Evolutionary conservation across 2,888 invertebrate genomes (phyloP).

Genomic region (Gisinianus flammeolus): DNA sequence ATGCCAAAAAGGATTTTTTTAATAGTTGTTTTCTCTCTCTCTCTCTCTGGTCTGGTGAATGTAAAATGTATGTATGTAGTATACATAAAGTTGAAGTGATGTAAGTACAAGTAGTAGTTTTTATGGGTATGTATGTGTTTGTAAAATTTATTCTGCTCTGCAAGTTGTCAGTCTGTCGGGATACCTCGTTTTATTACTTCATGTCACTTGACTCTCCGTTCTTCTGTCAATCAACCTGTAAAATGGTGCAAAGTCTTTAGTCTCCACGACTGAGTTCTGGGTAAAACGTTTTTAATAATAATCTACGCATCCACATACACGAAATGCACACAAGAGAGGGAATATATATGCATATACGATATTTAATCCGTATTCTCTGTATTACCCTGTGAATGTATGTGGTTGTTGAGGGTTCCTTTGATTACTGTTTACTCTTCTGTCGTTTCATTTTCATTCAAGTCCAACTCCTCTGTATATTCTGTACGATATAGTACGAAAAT

Average conservation of each 20-base stretch:
- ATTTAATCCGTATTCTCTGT: not conserved
- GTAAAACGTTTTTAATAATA: not conserved
- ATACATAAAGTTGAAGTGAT: no score
- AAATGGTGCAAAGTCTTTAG: conserved; percentile 19
- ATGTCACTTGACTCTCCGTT: conserved; percentile 26
- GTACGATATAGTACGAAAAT: no score
- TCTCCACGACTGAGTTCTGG: not conserved
- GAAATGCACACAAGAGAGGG: no score
- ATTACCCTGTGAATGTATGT: not conserved
- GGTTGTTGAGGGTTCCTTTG: not conserved
- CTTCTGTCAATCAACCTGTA: conserved; percentile 28
- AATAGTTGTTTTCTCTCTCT: not conserved
- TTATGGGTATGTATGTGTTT: no score
- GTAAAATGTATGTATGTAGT: no score
- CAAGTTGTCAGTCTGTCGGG: not conserved
- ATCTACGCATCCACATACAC: not conserved
- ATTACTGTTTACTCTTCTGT: no score
- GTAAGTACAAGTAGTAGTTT: no score
- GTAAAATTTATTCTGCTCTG: no score
- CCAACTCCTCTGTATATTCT: no score
- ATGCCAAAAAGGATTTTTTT: no score
- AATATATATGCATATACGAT: no score
- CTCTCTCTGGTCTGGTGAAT: not conserved
- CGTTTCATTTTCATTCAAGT: no score
- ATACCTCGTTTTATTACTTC: not conserved